A percentile compares a stretch with the other conserved stretches of the same genome.
phyloP scores from a whole-genome alignment of 2,113 vertebrate species.

The Coptodon bakossiorum region DNA sequence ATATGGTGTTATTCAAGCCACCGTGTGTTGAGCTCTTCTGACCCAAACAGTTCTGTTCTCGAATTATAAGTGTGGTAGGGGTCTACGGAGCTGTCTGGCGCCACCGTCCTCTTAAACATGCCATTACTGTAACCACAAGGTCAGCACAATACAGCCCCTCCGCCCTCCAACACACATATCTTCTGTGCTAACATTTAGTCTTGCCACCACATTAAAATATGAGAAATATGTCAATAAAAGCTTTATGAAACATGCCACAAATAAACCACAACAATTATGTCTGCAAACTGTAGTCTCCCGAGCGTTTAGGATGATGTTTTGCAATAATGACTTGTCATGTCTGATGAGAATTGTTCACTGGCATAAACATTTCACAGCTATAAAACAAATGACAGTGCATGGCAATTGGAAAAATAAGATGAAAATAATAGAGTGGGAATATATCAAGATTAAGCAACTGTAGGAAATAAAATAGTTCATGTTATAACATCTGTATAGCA shows the following conservation, averaged over 20 bases:
- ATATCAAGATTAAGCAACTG: not conserved
- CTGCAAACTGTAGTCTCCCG: not conserved
- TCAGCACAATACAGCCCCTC: constrained; percentile 2
- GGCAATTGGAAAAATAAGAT: not conserved
- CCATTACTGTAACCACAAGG: constrained; percentile 62
- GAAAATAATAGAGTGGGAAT: not conserved
- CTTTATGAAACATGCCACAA: constrained; percentile 4
- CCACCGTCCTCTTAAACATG: constrained; percentile 50
- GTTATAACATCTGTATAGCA: not conserved
- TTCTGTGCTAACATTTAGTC: not conserved
- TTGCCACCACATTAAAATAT: not conserved
- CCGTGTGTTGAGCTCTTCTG: constrained; percentile 10
- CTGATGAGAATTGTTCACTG: not conserved
- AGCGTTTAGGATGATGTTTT: not conserved
- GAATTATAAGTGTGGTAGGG: constrained; percentile 41
- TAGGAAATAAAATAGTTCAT: not conserved
- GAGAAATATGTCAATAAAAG: not conserved
- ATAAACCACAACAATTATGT: not conserved
- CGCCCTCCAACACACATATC: not conserved
- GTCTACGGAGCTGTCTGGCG: constrained; percentile 50
- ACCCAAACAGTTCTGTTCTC: constrained; percentile 33
- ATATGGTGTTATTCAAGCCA: not conserved
- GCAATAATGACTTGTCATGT: not conserved
- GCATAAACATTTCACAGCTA: not conserved
- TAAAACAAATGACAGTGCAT: not conserved